Conservation (phyloP, 2,113 vertebrate genomes). For the Leptobrachium ailaonicum region DNA sequence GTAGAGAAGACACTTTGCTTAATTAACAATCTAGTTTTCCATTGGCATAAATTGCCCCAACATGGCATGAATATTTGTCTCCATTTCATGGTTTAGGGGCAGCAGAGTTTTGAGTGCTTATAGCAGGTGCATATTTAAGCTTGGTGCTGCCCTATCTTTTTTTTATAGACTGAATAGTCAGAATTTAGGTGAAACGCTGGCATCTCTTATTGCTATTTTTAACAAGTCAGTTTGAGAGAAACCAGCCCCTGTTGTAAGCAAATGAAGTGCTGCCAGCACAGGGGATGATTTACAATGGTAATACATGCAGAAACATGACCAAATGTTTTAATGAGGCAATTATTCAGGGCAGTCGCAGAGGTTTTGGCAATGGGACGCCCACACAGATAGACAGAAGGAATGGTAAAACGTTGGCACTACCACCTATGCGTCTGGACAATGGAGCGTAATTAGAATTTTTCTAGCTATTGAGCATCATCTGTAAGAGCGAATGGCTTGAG, state of each 20-base stretch:
- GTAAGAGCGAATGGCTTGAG: conserved; percentile 10
- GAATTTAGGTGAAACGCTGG: neutral
- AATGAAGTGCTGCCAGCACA: neutral
- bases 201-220: too few species aligned
- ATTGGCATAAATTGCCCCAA: too few species aligned
- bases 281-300: conserved; percentile 6
- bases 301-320: neutral
- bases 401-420: conserved; percentile 6
- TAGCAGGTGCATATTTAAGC: too few species aligned
- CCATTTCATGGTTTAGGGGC: too few species aligned
- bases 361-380: conserved; percentile 19
- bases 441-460: conserved; percentile 2
- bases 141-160: too few species aligned
- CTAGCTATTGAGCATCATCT: neutral
- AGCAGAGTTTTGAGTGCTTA: too few species aligned
- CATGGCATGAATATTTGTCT: too few species aligned
- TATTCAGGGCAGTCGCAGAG: conserved; percentile 9
- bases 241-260: conserved; percentile 7
- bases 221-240: neutral
- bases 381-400: neutral
- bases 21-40: too few species aligned
- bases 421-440: neutral
- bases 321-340: conserved; percentile 39
- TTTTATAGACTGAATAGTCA: too few species aligned
- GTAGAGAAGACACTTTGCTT: too few species aligned